Evolutionary conservation across 1,140 invertebrate species (phyloP).

Genomic region (Lutraria rhynchaena): DNA sequence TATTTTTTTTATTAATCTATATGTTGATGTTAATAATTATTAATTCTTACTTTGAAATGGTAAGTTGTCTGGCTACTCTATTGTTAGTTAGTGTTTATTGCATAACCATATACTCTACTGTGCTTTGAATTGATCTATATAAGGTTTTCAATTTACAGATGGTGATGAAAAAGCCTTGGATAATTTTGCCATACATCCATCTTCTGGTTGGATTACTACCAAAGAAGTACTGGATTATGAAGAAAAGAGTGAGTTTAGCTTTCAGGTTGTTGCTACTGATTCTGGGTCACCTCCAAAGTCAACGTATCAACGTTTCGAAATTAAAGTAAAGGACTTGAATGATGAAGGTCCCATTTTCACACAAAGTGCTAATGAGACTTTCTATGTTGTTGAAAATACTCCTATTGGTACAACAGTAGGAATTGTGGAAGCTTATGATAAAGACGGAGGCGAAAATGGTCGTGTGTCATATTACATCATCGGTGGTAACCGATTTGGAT

Average conservation of each 20-base stretch:
- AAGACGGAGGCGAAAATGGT: slow-evolving; percentile 94
- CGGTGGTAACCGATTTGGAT: slow-evolving; percentile 98
- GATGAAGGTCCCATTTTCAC: slow-evolving; percentile 79
- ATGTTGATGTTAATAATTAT: no score
- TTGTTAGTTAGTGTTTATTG: no score
- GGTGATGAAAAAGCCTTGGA: slow-evolving; percentile 61
- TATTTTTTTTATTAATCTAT: no score
- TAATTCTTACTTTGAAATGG: no score
- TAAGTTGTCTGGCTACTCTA: not conserved
- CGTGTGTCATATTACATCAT: slow-evolving; percentile 99
- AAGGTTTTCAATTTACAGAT: slow-evolving; percentile 60
- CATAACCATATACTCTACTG: no score
- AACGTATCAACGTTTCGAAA: slow-evolving; percentile 60
- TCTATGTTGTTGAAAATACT: slow-evolving; percentile 95
- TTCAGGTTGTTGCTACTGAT: slow-evolving; percentile 94
- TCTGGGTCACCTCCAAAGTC: slow-evolving; percentile 91
- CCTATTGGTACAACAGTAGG: slow-evolving; percentile 95
- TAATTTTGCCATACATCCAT: slow-evolving; percentile 74
- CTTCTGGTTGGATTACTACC: slow-evolving; percentile 91
- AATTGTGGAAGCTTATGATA: slow-evolving; percentile 84
- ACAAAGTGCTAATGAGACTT: slow-evolving; percentile 85
- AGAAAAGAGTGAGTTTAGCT: slow-evolving; percentile 91
- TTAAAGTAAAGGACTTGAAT: slow-evolving; percentile 79
- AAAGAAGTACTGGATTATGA: slow-evolving; percentile 94
- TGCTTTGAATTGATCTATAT: no score